phyloP scores from a whole-genome alignment of 2,797 vertebrate species.

The Rhabdophis nuchalis region DNA sequence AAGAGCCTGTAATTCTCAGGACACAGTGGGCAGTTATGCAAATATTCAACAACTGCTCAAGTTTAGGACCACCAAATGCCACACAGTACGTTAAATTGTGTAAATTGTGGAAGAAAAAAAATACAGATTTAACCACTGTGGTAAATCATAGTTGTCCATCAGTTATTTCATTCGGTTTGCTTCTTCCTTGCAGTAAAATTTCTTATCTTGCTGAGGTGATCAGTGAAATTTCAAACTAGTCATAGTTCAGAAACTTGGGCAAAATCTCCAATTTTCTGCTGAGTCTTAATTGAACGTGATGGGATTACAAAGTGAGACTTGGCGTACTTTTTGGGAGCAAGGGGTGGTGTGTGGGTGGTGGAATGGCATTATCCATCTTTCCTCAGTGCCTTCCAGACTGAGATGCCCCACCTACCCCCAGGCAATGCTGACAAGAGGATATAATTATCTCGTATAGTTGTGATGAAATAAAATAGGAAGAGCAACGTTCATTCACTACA shows the following conservation, averaged over 20 bases:
- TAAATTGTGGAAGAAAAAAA: neutral
- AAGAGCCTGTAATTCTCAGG: neutral
- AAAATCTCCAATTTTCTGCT: neutral
- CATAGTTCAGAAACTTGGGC: neutral
- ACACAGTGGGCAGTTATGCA: neutral
- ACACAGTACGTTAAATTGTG: neutral
- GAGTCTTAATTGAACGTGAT: neutral
- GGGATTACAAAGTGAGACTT: neutral
- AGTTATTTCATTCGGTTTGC: neutral
- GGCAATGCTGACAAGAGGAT: neutral
- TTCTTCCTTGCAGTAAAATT: neutral
- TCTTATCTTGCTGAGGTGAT: neutral
- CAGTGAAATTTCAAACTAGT: neutral
- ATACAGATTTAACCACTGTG: neutral
- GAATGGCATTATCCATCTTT: neutral
- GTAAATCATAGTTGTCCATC: neutral
- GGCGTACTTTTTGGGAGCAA: neutral
- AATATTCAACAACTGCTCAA: neutral
- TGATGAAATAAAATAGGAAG: neutral
- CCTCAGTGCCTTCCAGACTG: neutral
- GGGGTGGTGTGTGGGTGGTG: neutral
- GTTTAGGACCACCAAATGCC: neutral
- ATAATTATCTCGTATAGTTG: neutral
- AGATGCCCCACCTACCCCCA: neutral
- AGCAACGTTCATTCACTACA: neutral